Evolutionary conservation across 2,797 vertebrate species (phyloP).

Genomic region (Betta splendens): DNA sequence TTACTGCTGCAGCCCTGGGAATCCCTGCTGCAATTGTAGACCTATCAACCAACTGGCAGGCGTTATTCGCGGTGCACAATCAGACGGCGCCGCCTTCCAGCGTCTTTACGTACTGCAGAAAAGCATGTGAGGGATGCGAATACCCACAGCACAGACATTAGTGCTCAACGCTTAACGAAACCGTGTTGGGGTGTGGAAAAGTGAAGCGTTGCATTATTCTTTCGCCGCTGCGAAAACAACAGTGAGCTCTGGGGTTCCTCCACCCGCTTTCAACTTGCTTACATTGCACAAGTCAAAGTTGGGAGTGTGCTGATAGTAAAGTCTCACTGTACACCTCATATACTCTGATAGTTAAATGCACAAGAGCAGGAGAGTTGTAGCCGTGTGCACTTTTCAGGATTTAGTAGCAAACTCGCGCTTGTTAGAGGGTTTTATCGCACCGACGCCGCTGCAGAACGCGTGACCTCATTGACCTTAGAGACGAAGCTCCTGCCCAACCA

Average conservation of each 20-base stretch:
- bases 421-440: slow-evolving; percentile 46
- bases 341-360: slow-evolving; percentile 60
- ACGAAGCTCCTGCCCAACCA: slow-evolving; percentile 7
- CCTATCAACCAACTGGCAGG: neutral
- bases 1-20: slow-evolving; percentile 1
- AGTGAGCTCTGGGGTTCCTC: slow-evolving; percentile 29
- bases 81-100: slow-evolving; percentile 28
- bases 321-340: slow-evolving; percentile 67
- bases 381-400: slow-evolving; percentile 47
- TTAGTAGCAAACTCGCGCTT: slow-evolving; percentile 33
- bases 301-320: slow-evolving; percentile 51
- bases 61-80: slow-evolving; percentile 18
- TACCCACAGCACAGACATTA: slow-evolving; percentile 13
- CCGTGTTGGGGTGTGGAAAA: neutral
- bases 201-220: slow-evolving; percentile 16
- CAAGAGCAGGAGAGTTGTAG: slow-evolving; percentile 42
- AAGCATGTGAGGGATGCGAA: slow-evolving; percentile 19
- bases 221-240: slow-evolving; percentile 16
- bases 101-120: slow-evolving; percentile 29
- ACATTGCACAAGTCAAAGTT: slow-evolving; percentile 56
- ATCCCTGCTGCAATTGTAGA: slow-evolving; percentile 4
- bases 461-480: slow-evolving; percentile 30
- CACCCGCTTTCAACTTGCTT: slow-evolving; percentile 50
- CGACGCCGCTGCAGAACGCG: slow-evolving; percentile 10
- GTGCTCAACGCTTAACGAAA: slow-evolving; percentile 14